Base-by-base conservation (phyloP, 2,888 invertebrate species). In the Acronicta psi region DNA sequence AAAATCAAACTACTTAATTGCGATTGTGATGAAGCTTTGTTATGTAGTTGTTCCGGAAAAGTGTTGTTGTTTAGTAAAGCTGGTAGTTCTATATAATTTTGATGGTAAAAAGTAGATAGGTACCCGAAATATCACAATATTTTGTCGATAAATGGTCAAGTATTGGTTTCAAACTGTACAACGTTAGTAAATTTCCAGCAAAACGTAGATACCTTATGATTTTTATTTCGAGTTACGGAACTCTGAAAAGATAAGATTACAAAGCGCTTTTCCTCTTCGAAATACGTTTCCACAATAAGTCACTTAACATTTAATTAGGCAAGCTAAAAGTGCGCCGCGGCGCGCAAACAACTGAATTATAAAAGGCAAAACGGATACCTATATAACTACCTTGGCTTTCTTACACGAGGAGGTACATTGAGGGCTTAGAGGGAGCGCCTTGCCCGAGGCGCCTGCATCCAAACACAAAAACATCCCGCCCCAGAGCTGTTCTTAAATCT, bases 401-500 rank as follows among this genome's bases (percentile, higher is more conserved):
- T 72, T 69, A 51, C 42, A 64, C 38, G 46, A 55, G 64, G 55
- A 57, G 67, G 58, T 54, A 43, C 29, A 67, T 64, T 37, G 63
- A 63, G 58, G 72, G 73, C 81, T 80, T 75, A 76, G 75, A 74
- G 77, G 69, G 69, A 68, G 69, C 69, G 68, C 67, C 71, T 69
- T 84, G 81, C 72, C 75, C 67, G 81, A 83, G 79, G 85, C 81
- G 69, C 63, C 74, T 79, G 76, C 81, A 71, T 71, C 72, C 74
- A 77, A 79, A 83, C 83, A 85, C 83, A 87, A 90, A 91, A 90
- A 87, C 88, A 85, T 79, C 82, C 84, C 83, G 72, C 82, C 85
- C 83, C 74, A 78, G 72, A 83, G 85, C 84, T 81, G 84, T 93
- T 93, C 93, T 94, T 94, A 93, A 93, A 93, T 94, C 93, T 91